A percentile compares a stretch with the other conserved stretches of the same genome.
phyloP scores from a whole-genome alignment of 2,888 invertebrate species.

The Stramonita haemastoma region DNA sequence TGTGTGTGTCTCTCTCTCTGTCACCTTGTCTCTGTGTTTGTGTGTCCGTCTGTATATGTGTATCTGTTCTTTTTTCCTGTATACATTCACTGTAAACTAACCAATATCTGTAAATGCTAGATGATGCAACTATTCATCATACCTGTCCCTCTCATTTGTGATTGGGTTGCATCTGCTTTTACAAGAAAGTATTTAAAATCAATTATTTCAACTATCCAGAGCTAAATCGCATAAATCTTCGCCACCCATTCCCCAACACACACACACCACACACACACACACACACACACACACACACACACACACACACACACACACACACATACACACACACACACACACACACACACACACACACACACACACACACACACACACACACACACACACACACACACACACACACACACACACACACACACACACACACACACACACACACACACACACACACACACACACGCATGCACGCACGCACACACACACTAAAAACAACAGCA shows the following conservation, averaged over 20 bases:
- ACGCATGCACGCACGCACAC: neutral
- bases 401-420: neutral
- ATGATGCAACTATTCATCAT: too few species aligned
- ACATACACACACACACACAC: neutral
- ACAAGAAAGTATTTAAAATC: neutral
- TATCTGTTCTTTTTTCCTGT: neutral
- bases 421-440: neutral
- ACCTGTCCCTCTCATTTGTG: too few species aligned
- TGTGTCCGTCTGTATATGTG: neutral
- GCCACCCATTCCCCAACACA: neutral
- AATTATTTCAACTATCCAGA: too few species aligned
- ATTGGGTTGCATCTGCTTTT: neutral
- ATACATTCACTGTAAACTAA: too few species aligned
- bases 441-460: neutral
- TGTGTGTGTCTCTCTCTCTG: neutral
- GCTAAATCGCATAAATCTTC: neutral
- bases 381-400: neutral
- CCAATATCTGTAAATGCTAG: too few species aligned
- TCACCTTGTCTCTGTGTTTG: neutral
- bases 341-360: neutral
- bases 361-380: neutral
- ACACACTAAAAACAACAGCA: neutral
- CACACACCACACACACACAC: neutral
- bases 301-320: neutral
- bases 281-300: neutral